Base-by-base conservation (phyloP, 1,140 invertebrate genomes). In the Hylyphantes graminicola region DNA sequence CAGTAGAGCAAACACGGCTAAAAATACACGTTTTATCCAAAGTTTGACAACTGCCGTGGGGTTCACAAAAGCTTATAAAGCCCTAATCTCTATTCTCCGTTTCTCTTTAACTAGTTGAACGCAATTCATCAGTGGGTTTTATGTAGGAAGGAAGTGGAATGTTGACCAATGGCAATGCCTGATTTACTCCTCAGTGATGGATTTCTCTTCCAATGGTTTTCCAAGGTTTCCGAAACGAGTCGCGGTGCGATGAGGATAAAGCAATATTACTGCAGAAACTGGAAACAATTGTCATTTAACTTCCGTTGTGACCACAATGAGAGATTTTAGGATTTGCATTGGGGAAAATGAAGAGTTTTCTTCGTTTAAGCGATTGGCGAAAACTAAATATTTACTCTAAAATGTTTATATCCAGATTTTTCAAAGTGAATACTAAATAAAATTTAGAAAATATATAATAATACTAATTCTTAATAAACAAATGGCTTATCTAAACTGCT, bases 161-260 rank as follows among this genome's bases (percentile, higher is more conserved):
- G 54, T 64, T 81, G 67, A 73, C 79, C 79, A 81, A 81, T 81
- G 21, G 50, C 12, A 64, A 63, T 21, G 67, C 65, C 21, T 57
- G 53, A 55, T 70, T 80, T 51, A 35, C 65, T 68, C 35, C 35
- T 63, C 51, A 54, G 54, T 59, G 21, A 65, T 55, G 53, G 21
- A 65, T 68, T 70, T 68, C 35, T 70, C 54, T 35, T 51, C 77
- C 67, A 73, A 72, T 80, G 53, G 53, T 53, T 13, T 67, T 63
- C 73, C 79, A 81, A 81, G 79, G 79, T 81, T 81, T 81, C 54
- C 68, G 63, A 81, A 81, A 81, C 68, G 73, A 80, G 79, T 17
- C 67, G 67, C 79, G 65, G 57, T 61, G n/a, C n/a, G n/a, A n/a
- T n/a, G n/a, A n/a, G 65, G 63, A 78, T 78, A 51, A 35, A 21